A percentile compares a stretch with the other conserved stretches of the same genome.
Conservation (phyloP, 2,888 invertebrate genomes). For the Tribolium freemani region DNA sequence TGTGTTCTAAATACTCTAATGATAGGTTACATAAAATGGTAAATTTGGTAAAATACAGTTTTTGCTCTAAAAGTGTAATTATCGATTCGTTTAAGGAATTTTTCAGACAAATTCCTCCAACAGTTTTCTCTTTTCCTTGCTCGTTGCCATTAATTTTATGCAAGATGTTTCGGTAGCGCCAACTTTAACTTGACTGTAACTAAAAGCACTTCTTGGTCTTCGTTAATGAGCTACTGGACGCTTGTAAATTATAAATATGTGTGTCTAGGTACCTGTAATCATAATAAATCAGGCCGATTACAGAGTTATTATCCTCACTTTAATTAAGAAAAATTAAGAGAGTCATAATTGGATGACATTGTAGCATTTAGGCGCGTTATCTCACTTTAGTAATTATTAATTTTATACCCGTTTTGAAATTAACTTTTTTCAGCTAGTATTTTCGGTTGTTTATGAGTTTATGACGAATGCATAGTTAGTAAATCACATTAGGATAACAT, state of each 20-base stretch:
- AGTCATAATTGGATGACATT: not conserved
- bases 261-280: constrained; percentile 7
- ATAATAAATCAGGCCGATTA: constrained; percentile 16
- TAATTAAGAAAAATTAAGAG: not conserved
- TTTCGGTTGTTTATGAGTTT: too few relatives aligned
- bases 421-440: too few relatives aligned
- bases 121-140: constrained; percentile 1
- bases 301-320: constrained; percentile 2
- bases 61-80: constrained; percentile 4
- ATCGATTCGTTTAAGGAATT: constrained; percentile 9
- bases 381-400: too few relatives aligned
- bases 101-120: not conserved
- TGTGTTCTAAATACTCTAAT: constrained; percentile 33
- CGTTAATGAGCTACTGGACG: constrained; percentile 5
- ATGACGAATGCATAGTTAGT: too few relatives aligned
- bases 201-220: not conserved
- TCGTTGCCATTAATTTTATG: too few relatives aligned
- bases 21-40: constrained; percentile 32
- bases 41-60: constrained; percentile 4
- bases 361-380: too few relatives aligned
- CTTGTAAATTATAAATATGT: constrained; percentile 11
- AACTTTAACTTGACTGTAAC: not conserved
- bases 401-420: too few relatives aligned
- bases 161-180: too few relatives aligned
- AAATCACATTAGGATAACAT: too few relatives aligned